These are phyloP conservation scores for Epirrhoe tristata DNA, from an alignment of 2,888 invertebrate species.

Conservation along the genomic window DNA sequence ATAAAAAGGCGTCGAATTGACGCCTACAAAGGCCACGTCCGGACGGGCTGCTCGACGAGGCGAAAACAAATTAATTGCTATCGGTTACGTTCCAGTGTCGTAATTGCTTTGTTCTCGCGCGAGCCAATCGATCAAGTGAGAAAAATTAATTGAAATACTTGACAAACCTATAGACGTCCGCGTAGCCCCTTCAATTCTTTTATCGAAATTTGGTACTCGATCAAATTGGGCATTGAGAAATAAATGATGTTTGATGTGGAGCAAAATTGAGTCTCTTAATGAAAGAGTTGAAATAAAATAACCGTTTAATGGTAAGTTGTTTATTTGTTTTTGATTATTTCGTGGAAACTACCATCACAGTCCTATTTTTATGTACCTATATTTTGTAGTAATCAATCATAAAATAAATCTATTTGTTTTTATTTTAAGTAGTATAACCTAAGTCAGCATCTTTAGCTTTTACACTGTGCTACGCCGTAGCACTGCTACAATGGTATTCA, in stretches of 20 bases:
- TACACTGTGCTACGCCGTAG: conserved; percentile 2
- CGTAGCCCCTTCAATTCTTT: conserved; percentile 43
- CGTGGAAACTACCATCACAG: not conserved
- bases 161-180: conserved; percentile 57
- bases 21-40: conserved; percentile 70
- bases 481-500: not conserved
- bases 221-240: conserved; percentile 31
- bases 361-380: no score
- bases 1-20: conserved; percentile 72
- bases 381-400: no score
- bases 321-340: not conserved
- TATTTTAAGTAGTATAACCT: no score
- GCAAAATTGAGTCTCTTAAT: conserved; percentile 14
- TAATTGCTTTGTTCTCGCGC: conserved; percentile 81
- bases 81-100: conserved; percentile 77
- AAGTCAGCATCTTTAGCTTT: not conserved
- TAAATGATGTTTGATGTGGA: conserved; percentile 33
- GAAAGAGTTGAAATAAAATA: conserved; percentile 5
- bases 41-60: conserved; percentile 67
- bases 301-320: not conserved
- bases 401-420: no score
- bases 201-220: conserved; percentile 41
- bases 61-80: conserved; percentile 83
- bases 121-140: conserved; percentile 77
- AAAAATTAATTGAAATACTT: conserved; percentile 81